These are phyloP conservation scores for Palythoa grandis DNA, from an alignment of 92 coral and sea anemone genomes.

Conservation along the genomic window DNA sequence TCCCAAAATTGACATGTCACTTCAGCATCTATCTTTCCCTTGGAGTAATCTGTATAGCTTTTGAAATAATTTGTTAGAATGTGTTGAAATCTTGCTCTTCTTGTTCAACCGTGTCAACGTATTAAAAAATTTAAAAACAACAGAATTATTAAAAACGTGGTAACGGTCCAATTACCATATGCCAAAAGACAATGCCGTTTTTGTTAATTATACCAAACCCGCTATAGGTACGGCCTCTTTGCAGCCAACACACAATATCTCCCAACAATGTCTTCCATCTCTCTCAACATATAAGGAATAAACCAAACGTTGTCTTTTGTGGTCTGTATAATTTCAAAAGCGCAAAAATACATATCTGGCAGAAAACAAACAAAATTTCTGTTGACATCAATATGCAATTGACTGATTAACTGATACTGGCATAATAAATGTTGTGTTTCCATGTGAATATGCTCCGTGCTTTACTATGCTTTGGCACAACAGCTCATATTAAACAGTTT, in stretches of 20 bases:
- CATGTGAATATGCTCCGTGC: background rate
- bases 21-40: constrained; percentile 14
- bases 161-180: constrained; percentile 18
- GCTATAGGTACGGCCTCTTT: no score
- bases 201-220: background rate
- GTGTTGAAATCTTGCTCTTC: background rate
- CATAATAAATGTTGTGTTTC: background rate
- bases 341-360: no score
- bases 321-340: no score
- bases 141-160: background rate
- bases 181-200: background rate
- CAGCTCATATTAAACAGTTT: background rate
- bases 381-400: background rate
- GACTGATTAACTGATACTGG: background rate
- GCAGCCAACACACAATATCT: background rate
- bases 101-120: constrained; percentile 13
- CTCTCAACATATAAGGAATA: background rate
- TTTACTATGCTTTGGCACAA: background rate
- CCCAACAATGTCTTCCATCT: background rate
- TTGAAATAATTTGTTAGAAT: background rate
- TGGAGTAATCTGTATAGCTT: background rate
- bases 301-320: no score
- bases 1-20: background rate
- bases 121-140: background rate
- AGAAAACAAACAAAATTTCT: background rate